Evolutionary conservation across 2,888 invertebrate species (phyloP), one percentile per base, ranked within the genome.

Genomic region (Smittia sp.): DNA sequence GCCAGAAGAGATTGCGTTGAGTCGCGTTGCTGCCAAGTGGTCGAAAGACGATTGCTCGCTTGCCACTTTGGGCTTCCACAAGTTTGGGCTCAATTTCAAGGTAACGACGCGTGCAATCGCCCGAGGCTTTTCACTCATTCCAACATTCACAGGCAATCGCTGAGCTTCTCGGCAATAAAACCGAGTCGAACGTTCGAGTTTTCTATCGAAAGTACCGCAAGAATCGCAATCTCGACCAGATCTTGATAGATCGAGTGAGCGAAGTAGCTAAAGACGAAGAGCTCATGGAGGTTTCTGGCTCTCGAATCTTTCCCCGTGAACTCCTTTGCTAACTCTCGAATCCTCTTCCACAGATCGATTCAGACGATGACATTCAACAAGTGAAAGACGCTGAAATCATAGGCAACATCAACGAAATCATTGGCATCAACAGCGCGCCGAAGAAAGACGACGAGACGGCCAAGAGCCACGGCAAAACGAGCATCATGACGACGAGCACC

Each of bases 101-200:
- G 91, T 92, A 67, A 92, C 32, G 32, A 32, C 3, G 32, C 32
- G 3, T 32, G 32, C 3, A 32, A 32, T 32, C 32, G 32, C n/a
- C n/a, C n/a, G 15, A 25, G 11, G 63, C 41, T 20, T 24, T 2
- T 41, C 22, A 32, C 15, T 24, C 54, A 32, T 1, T n/a, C 27
- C 1, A 46, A 27, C 15, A 95, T 82, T 95, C 93, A 82, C 89
- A 93, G 84, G 94, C 95, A 32, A 97, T 98, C 77, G 95, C 98
- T 15, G 96, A 97, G 81, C 91, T 95, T 11, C 87, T 98, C 76
- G 96, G 96, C 75, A 98, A 95, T 70, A 98, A 98, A 85, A 95
- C 93, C 0, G 97, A 96, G 82, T 89, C 91, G 68, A 96, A 97
- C 80, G 87, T 98, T 65, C 90, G 95, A 76, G 90, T 91, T 67